Conservation (phyloP, 2,888 invertebrate genomes). For the Griposia aprilina region DNA sequence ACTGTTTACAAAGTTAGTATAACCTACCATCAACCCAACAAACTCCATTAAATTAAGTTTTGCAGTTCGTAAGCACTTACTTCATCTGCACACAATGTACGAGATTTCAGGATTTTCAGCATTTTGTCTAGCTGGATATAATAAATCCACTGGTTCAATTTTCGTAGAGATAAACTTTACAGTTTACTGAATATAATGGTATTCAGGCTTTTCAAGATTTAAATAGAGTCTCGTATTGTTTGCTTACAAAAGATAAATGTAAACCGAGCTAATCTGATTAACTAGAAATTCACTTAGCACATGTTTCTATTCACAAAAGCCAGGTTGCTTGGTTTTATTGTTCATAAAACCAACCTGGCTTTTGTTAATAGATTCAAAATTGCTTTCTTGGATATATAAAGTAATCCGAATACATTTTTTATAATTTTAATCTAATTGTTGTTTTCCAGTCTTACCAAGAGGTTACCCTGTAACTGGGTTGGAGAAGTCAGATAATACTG, state of each 20-base stretch:
- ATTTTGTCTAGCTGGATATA: constrained; percentile 4
- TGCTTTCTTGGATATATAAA: background rate
- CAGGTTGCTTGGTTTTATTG: constrained; percentile 23
- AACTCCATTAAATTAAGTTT: constrained; percentile 17
- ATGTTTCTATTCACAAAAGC: constrained; percentile 37
- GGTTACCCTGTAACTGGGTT: no score
- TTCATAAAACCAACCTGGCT: background rate
- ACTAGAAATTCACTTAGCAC: constrained; percentile 30
- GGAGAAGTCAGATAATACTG: no score
- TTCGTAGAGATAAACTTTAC: constrained; percentile 15
- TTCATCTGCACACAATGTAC: constrained; percentile 12
- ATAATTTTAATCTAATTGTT: constrained; percentile 4
- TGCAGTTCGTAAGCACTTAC: constrained; percentile 18
- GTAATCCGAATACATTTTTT: background rate
- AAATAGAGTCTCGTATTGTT: constrained; percentile 34
- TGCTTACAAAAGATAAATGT: constrained; percentile 37
- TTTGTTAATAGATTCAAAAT: background rate
- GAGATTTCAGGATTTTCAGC: constrained; percentile 21
- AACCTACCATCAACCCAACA: background rate
- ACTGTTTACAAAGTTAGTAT: background rate
- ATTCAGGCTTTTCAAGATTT: constrained; percentile 32
- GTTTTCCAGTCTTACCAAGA: no score
- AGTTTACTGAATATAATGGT: constrained; percentile 18
- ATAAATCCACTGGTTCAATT: constrained; percentile 21
- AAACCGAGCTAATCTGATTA: constrained; percentile 36